Evolutionary conservation across 1,140 invertebrate genomes (phyloP), one percentile per base, ranked within the genome.

Genomic region (Plodia interpunctella): DNA sequence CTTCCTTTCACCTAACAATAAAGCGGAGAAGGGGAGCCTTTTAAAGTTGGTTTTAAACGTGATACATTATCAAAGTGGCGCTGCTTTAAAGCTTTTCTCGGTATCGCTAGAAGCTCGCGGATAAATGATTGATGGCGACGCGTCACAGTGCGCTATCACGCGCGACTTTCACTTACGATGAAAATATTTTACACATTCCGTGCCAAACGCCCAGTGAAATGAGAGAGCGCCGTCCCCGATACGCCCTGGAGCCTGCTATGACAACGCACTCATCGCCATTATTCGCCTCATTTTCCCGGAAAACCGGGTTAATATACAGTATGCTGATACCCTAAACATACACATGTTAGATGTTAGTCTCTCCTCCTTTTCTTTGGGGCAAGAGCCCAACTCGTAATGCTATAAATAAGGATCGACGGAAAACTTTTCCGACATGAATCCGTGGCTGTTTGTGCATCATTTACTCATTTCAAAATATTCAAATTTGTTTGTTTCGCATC

Each of bases 51-150:
- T 81, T 85, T 85, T 81, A 80, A 85, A 81, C 73, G 80, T 88
- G 74, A 88, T 87, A 88, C 79, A 86, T 88, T 85, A 83, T 83
- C 69, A 83, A 80, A 77, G 75, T 76, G 73, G 77, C 74, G 72
- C 78, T 68, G 82, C 72, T 83, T 84, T 88, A 88, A 72, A 88
- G 86, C 83, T 83, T 88, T 87, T 77, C 72, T 74, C 70, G 75
- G 83, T 88, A 80, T 73, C 69, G 72, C 60, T 70, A 62, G 67
- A 65, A 76, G 65, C 73, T 66, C 72, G 65, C 70, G 76, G 81
- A 87, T 88, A 86, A 88, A 88, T 88, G 86, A 88, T 88, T 86
- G 86, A 88, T 87, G 78, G 76, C 65, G 35, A 52, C 30, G 65
- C 57, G 71, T 76, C 74, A 70, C 72, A 59, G 60, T 49, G 63